These are phyloP conservation scores for Calephelis virginiensis DNA, from an alignment of 1,140 invertebrate genomes.

Conservation along the genomic window DNA sequence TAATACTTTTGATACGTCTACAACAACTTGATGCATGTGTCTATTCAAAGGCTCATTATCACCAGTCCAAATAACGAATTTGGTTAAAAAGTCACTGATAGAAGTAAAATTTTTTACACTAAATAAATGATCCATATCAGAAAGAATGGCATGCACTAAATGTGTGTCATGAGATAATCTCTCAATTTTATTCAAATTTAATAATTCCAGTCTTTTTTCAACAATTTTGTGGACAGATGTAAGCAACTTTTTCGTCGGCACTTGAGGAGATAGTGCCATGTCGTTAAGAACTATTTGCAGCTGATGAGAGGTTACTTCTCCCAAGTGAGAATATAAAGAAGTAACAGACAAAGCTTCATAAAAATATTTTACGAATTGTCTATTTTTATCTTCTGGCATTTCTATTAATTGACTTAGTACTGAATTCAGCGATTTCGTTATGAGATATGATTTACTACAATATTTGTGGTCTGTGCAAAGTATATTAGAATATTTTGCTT, in stretches of 20 bases:
- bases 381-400: conserved; percentile 34
- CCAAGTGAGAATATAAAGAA: conserved; percentile 39
- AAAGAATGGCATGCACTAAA: conserved; percentile 51
- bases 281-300: conserved; percentile 55
- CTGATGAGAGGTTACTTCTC: conserved; percentile 40
- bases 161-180: conserved; percentile 39
- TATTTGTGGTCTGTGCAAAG: conserved; percentile 44
- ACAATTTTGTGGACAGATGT: conserved; percentile 40
- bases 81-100: conserved; percentile 41
- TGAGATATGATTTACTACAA: conserved; percentile 45
- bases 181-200: conserved; percentile 29
- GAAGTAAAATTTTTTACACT: conserved; percentile 33
- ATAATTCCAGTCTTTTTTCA: conserved; percentile 33
- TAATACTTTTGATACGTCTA: conserved; percentile 38
- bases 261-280: conserved; percentile 44
- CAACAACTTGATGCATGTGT: conserved; percentile 31
- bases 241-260: conserved; percentile 44
- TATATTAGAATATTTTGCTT: conserved; percentile 45
- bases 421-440: conserved; percentile 39
- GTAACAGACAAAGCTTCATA: conserved; percentile 42
- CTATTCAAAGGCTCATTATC: conserved; percentile 30
- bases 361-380: conserved; percentile 36
- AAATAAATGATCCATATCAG: conserved; percentile 57
- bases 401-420: conserved; percentile 39
- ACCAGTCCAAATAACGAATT: conserved; percentile 40